Conservation (phyloP, 2,888 invertebrate species). For the Rhimphoctona megacephalus region DNA sequence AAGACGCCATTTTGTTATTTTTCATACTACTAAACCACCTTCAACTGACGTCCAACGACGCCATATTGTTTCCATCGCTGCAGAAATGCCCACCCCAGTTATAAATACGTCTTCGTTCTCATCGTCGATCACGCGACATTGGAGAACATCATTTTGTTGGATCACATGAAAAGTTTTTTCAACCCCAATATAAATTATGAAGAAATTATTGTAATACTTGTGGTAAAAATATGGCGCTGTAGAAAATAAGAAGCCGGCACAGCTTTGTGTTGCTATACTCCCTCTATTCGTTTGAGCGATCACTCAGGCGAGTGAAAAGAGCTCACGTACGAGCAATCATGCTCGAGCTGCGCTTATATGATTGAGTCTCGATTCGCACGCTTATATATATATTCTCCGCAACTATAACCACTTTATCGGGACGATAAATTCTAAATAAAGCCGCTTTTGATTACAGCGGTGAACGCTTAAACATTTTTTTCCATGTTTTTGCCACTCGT, state of each 20-base stretch:
- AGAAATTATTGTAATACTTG: background rate
- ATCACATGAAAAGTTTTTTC: background rate
- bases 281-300: slow-evolving; percentile 40
- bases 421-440: slow-evolving; percentile 80
- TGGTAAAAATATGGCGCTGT: background rate
- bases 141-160: background rate
- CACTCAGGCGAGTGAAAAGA: slow-evolving; percentile 53
- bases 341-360: slow-evolving; percentile 75
- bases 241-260: slow-evolving; percentile 25
- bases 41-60: background rate
- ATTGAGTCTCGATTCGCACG: slow-evolving; percentile 82
- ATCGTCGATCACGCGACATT: background rate
- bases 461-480: slow-evolving; percentile 26
- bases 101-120: background rate
- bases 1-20: slow-evolving; percentile 34
- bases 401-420: slow-evolving; percentile 84
- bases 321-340: slow-evolving; percentile 84
- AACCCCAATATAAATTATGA: slow-evolving; percentile 1
- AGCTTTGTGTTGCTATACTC: slow-evolving; percentile 15
- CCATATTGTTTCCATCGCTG: background rate
- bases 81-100: background rate
- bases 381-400: slow-evolving; percentile 64
- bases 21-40: background rate
- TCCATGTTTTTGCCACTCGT: slow-evolving; percentile 54
- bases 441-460: slow-evolving; percentile 81